Evolutionary conservation across 2,113 vertebrate genomes (phyloP).

Genomic region (Gymnogyps californianus): DNA sequence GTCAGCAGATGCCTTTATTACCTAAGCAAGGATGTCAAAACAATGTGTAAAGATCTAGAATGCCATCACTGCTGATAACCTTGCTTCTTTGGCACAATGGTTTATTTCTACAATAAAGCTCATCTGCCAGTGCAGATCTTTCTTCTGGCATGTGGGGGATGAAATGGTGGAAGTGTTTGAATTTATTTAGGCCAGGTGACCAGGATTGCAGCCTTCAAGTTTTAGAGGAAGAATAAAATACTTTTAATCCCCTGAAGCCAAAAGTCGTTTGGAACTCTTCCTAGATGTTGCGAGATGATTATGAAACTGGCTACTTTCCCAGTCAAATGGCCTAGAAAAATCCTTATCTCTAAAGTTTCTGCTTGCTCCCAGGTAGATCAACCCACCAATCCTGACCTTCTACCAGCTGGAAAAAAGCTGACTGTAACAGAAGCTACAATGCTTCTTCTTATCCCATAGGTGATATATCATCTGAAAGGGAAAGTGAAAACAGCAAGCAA

Average conservation of each 20-base stretch:
- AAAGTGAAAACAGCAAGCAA: conserved; percentile 12
- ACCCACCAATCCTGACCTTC: conserved; percentile 56
- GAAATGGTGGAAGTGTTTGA: background rate
- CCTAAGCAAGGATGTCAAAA: background rate
- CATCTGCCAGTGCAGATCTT: background rate
- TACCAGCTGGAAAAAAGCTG: conserved; percentile 21
- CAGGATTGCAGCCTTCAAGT: background rate
- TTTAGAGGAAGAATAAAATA: conserved; percentile 27
- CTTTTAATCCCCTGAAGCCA: conserved; percentile 34
- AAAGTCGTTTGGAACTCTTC: conserved; percentile 25
- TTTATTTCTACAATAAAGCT: background rate
- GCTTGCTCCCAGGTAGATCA: conserved; percentile 42
- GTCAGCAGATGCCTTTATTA: conserved; percentile 50
- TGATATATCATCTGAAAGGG: background rate
- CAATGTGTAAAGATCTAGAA: background rate
- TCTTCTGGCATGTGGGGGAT: background rate
- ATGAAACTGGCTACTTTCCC: conserved; percentile 47
- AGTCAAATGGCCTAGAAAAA: conserved; percentile 60
- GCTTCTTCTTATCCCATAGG: background rate
- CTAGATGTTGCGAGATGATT: conserved; percentile 31
- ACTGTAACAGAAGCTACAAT: conserved; percentile 12
- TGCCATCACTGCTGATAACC: background rate
- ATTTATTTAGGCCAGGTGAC: conserved; percentile 36
- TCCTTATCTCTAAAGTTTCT: conserved; percentile 42
- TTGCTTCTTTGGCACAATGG: background rate